A percentile compares a stretch with the other conserved stretches of the same genome.
These are phyloP conservation scores for Lasioglossum marginatum DNA, from an alignment of 2,888 invertebrate genomes.

Conservation along the genomic window DNA sequence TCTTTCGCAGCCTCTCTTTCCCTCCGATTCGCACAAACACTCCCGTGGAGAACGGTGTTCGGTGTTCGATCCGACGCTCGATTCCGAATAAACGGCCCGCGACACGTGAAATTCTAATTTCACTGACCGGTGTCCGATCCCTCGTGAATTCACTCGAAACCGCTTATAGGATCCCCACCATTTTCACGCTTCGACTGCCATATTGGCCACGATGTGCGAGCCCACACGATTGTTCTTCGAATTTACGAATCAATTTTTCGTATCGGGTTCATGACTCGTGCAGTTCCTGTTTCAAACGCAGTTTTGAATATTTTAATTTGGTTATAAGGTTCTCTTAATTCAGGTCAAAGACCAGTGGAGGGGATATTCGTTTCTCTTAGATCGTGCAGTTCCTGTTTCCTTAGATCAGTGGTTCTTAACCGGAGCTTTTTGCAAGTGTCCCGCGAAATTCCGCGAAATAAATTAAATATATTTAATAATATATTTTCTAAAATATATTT, in stretches of 20 bases:
- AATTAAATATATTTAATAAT: no score
- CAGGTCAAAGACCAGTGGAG: no score
- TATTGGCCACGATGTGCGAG: neutral
- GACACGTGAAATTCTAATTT: constrained; percentile 7
- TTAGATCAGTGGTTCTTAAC: no score
- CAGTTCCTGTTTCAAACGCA: neutral
- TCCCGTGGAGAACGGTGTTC: constrained; percentile 6
- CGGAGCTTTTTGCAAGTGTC: no score
- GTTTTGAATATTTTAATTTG: neutral
- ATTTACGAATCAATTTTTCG: neutral
- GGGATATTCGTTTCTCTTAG: no score
- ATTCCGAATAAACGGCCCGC: constrained; percentile 27
- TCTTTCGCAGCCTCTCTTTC: constrained; percentile 37
- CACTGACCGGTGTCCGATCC: neutral
- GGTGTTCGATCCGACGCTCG: constrained; percentile 30
- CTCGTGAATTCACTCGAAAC: constrained; percentile 2
- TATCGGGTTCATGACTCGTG: neutral
- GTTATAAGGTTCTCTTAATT: no score
- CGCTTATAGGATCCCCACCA: neutral
- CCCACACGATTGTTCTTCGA: neutral
- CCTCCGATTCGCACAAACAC: constrained; percentile 30
- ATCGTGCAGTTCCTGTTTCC: no score
- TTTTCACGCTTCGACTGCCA: constrained; percentile 1
- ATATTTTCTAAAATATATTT: no score
- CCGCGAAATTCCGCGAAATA: no score